Base-by-base conservation (phyloP, 1,140 invertebrate genomes). In the Zaprionus gabonicus region DNA sequence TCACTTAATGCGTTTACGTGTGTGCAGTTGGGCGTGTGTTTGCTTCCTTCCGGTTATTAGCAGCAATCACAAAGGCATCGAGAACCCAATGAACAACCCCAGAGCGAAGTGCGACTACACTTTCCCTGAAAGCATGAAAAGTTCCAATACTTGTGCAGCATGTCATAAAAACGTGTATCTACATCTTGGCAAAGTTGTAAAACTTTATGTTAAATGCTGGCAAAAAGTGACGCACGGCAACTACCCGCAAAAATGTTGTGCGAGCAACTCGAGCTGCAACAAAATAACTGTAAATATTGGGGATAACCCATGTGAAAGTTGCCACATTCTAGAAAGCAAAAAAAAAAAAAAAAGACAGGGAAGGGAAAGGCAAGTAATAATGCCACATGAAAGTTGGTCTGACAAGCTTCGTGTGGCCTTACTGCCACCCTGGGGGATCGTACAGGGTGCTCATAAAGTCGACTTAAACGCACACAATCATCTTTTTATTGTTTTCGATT, bases 401-500 rank as follows among this genome's bases (percentile, higher is more conserved):
- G 23, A 27, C 34, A 60, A 44, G 20, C 58, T 60, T n/a, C 31
- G 36, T 15, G 17, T 7, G 4, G 20, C 20, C 57, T 34, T 9
- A 20, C 31, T 12, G 27, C 10, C 23, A 36, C 15, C 27, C 23
- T 57, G 20, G 68, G 60, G 44, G 51, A 31, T 13, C 44, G 2
- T 15, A 5, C 25, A 41, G n/a, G 46, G 46, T 25, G 46, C 46
- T 51, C 28, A 73, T 72, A 67, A 72, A 73, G 62, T 62, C 62
- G 51, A 63, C 74, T 78, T 83, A 72, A 84, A 79, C 57, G 62
- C 51, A 59, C 53, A 78, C 78, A 84, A 90, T 90, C 81, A 84
- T 90, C 84, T 60, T 84, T 88, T 88, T 84, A 88, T 90, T 81
- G 78, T 67, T 73, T 82, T 81, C 82, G 83, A 87, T 87, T 87